Conservation (phyloP, 2,113 vertebrate species). For the Struthio camelus region DNA sequence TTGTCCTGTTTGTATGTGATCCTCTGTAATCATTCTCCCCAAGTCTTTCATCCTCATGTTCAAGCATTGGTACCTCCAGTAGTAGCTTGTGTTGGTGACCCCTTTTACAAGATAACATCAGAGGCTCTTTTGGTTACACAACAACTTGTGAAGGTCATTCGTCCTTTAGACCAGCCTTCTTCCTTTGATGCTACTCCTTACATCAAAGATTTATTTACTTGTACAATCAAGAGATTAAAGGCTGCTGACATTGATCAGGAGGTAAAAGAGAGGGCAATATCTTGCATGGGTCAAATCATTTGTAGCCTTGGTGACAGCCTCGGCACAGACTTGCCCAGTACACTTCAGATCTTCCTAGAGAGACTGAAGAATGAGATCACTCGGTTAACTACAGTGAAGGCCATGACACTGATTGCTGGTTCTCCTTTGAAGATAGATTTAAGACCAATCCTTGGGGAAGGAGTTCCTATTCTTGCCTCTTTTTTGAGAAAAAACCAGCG, state of each 20-base stretch:
- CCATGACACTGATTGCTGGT: slow-evolving; percentile 94
- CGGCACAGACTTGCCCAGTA: slow-evolving; percentile 90
- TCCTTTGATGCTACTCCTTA: slow-evolving; percentile 94
- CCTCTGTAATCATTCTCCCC: slow-evolving; percentile 95
- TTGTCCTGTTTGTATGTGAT: slow-evolving; percentile 95
- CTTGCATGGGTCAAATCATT: slow-evolving; percentile 99
- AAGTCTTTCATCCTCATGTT: slow-evolving; percentile 96
- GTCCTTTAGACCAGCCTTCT: slow-evolving; percentile 90
- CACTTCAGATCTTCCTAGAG: slow-evolving; percentile 95
- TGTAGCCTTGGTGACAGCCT: slow-evolving; percentile 96
- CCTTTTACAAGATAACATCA: slow-evolving; percentile 99
- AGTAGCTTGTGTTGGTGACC: slow-evolving; percentile 96
- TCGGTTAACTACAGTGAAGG: slow-evolving; percentile 92
- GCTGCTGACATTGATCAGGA: slow-evolving; percentile 99
- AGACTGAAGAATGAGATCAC: slow-evolving; percentile 98
- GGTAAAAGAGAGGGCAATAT: slow-evolving; percentile 97
- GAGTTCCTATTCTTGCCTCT: slow-evolving; percentile 96
- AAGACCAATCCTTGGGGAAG: slow-evolving; percentile 91
- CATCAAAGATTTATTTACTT: slow-evolving; percentile 94
- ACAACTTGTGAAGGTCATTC: slow-evolving; percentile 97
- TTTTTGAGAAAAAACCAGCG: slow-evolving; percentile 98
- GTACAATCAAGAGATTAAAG: slow-evolving; percentile 94
- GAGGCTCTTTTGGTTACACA: slow-evolving; percentile 97
- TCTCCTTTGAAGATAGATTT: slow-evolving; percentile 95
- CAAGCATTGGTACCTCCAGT: slow-evolving; percentile 94